Evolutionary conservation across 2,113 vertebrate species (phyloP).

Genomic region (Cheirogaleus medius): DNA sequence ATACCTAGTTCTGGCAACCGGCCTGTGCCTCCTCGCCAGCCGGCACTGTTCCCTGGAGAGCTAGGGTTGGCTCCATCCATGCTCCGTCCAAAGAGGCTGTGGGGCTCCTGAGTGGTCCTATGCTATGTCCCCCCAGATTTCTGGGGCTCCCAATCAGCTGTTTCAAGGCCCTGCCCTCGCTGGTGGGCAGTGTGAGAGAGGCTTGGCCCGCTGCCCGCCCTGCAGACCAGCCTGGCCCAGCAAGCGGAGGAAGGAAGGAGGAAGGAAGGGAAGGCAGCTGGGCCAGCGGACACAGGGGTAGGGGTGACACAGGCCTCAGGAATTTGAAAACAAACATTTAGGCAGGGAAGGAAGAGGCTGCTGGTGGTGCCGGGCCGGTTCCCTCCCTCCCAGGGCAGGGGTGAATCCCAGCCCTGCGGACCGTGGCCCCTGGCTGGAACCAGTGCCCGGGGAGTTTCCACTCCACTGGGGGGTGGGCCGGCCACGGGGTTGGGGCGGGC

Average conservation of each 20-base stretch:
- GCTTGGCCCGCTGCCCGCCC: conserved; percentile 17
- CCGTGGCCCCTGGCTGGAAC: not conserved
- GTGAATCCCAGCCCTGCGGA: not conserved
- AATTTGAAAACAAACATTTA: conserved; percentile 78
- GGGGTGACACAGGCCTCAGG: conserved; percentile 72
- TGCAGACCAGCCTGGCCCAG: conserved; percentile 56
- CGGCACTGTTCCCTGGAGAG: not conserved
- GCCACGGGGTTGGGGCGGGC: not conserved
- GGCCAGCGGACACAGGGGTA: conserved; percentile 42
- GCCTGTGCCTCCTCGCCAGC: not conserved
- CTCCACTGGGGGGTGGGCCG: not conserved
- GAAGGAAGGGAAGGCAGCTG: conserved; percentile 67
- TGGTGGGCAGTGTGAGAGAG: not conserved
- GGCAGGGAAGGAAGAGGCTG: conserved; percentile 72
- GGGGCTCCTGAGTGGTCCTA: not conserved
- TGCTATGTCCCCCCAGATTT: rapidly evolving
- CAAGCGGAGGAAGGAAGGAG: conserved; percentile 74
- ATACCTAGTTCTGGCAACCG: not conserved
- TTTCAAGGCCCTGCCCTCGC: not conserved
- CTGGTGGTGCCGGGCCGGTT: not conserved
- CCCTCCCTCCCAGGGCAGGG: not conserved
- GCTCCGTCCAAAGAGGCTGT: not conserved
- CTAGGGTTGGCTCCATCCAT: not conserved
- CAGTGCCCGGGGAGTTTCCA: conserved; percentile 37
- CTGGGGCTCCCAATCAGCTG: not conserved